Percentiles rank a stretch among this genome's conserved stretches.
phyloP scores from a whole-genome alignment of 2,888 invertebrate species.

The Volucella bombylans region DNA sequence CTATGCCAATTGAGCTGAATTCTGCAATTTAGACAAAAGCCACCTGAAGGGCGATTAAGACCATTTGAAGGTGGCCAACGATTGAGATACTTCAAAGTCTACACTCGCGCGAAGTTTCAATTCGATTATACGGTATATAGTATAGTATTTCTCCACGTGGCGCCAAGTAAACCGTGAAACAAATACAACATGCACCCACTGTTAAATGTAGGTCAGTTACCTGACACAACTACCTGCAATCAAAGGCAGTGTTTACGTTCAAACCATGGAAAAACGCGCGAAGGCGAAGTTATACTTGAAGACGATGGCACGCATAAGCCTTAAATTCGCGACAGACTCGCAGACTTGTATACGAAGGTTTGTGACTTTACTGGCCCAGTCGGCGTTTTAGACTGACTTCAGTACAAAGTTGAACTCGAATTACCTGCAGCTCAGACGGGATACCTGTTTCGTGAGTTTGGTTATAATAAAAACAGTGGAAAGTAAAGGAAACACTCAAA shows the following conservation, averaged over 20 bases:
- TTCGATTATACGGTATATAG: background rate
- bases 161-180: conserved; percentile 9
- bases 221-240: conserved; percentile 1
- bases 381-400: conserved; percentile 46
- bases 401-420: conserved; percentile 3
- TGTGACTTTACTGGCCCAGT: conserved; percentile 33
- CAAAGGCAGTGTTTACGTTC: conserved; percentile 25
- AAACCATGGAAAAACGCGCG: conserved; percentile 3
- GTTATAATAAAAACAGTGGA: conserved; percentile 8
- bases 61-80: background rate
- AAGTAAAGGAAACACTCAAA: conserved; percentile 24
- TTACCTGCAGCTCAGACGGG: conserved; percentile 38
- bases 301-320: background rate
- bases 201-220: conserved; percentile 52
- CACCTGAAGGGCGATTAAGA: conserved; percentile 34
- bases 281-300: conserved; percentile 34
- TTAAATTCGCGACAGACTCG: background rate
- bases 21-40: conserved; percentile 28
- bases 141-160: background rate
- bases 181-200: conserved; percentile 5
- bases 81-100: background rate
- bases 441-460: conserved; percentile 57
- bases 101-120: conserved; percentile 19
- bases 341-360: background rate
- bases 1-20: background rate